Base-by-base conservation (phyloP, 2,888 invertebrate genomes). In the Nomada ferruginata region DNA sequence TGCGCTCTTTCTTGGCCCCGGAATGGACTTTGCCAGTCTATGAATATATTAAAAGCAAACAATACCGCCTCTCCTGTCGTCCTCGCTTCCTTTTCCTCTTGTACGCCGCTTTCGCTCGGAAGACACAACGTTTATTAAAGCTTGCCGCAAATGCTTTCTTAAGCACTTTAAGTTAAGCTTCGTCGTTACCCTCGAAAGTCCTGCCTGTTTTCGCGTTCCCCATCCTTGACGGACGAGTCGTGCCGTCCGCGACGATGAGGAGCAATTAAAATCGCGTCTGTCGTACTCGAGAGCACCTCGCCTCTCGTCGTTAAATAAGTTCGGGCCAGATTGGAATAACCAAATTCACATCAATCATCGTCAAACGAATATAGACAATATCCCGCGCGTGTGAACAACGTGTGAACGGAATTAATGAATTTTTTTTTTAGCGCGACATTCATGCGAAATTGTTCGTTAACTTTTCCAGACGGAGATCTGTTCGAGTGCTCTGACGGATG, bases 401-500 rank as follows among this genome's bases (percentile, higher is more conserved):
- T 7, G 36, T 36, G 36, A 36, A 36, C 36, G 36, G 36, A 7
- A 36, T 47, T 13, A 47, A 47, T 47, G 10, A 53, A 9, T 15
- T 20, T 11, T 18, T 9, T 20, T 52, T 9, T 9, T 53, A 10
- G 23, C 7, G 50, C 20, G n/a, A 15, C 20, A 20, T 20, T 9
- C 20, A 53, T 53, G 11, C 29, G 0, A 57, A 36, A 5, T 69
- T 68, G 9, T 53, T 47, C 36, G 11, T 23, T 13, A 10, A 18
- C 44, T 20, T 13, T 83, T 96, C 29, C 96, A 98, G 98, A 96
- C 97, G 90, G 98, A 98, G 94, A 96, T 99, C 87, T 98, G 98
- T 94, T 96, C 98, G 84, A 97, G 97, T 91, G 98, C 98, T 69
- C 95, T 99, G 89, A 97, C 98, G 82, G 99, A 99, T 94, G 98